phyloP scores from a whole-genome alignment of 2,888 invertebrate genomes.

The Eilema sororculum region DNA sequence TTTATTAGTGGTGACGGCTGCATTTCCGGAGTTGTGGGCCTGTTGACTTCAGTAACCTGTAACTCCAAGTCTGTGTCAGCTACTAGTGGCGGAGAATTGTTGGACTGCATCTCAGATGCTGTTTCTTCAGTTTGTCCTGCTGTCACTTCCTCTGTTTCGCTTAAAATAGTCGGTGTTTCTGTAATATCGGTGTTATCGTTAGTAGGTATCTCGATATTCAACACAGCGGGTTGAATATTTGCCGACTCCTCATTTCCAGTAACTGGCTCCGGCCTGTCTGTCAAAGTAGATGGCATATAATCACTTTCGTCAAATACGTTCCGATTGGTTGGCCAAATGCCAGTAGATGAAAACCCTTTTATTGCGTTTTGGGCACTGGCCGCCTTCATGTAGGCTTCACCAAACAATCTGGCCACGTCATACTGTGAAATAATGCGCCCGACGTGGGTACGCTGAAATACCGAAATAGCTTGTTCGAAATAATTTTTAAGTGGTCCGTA shows the following conservation, averaged over 20 bases:
- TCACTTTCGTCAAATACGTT: conserved; percentile 22
- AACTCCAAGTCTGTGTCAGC: conserved; percentile 19
- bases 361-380: conserved; percentile 24
- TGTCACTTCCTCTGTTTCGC: no score
- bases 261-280: conserved; percentile 13
- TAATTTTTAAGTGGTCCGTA: conserved; percentile 29
- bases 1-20: conserved; percentile 17
- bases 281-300: conserved; percentile 19
- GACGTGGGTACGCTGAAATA: conserved; percentile 22
- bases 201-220: no score
- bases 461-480: conserved; percentile 24
- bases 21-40: conserved; percentile 22
- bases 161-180: no score
- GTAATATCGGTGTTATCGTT: no score
- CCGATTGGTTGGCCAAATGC: conserved; percentile 25
- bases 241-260: neutral
- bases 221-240: neutral
- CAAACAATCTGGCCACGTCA: conserved; percentile 30
- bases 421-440: conserved; percentile 22
- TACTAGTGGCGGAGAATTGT: no score
- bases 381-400: conserved; percentile 29
- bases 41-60: conserved; percentile 22
- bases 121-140: no score
- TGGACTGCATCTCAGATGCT: no score
- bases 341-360: conserved; percentile 23